Base-by-base conservation (phyloP, 2,888 invertebrate genomes). In the Hirtodrosophila cameraria region DNA sequence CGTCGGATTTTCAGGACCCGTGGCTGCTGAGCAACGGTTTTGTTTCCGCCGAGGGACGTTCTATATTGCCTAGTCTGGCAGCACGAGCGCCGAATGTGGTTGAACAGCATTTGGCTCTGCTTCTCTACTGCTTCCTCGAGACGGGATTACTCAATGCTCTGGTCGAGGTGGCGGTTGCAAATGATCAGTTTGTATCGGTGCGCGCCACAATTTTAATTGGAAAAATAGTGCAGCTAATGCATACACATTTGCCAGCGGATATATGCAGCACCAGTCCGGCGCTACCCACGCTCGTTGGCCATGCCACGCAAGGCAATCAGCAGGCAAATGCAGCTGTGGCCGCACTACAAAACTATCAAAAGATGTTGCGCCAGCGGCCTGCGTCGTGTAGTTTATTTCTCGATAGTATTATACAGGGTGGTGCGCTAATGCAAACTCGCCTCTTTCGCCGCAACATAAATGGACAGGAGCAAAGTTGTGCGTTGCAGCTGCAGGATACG, bases 21-120 rank as follows among this genome's bases (percentile, higher is more conserved):
- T 99, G 98, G 97, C 93, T 96, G 77, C 91, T 99, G 18, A 95
- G 94, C 79, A 97, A 98, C 90, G 98, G 97, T 27, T 99, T 99
- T 89, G 96, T 99, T n/a, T 97, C 96, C 9, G 95, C 96, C 55
- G 99, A 99, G 92, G 98, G 97, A 39, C 94, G 94, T 58, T 93
- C 94, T 50, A 94, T 98, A 79, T 91, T 99, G 89, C 97, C 98
- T 65, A 96, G 97, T 89, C 92, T 97, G 64, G 95, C 96, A 45
- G 94, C 94, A 73, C 94, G 93, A 64, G 96, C 97, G 62, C 96
- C 97, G 9, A 98, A 97, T 91, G 94, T 98, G 72, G 94, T 95
- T 63, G 97, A 98, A 90, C 96, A 97, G 90, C 98, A 98, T 92
- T 93, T 96, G 88, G 95, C 98, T 4, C 92, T 98, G 42, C 91